Percentiles rank a stretch among this genome's conserved stretches.
Conservation (phyloP, 1,140 invertebrate species). For the Semibalanus balanoides region DNA sequence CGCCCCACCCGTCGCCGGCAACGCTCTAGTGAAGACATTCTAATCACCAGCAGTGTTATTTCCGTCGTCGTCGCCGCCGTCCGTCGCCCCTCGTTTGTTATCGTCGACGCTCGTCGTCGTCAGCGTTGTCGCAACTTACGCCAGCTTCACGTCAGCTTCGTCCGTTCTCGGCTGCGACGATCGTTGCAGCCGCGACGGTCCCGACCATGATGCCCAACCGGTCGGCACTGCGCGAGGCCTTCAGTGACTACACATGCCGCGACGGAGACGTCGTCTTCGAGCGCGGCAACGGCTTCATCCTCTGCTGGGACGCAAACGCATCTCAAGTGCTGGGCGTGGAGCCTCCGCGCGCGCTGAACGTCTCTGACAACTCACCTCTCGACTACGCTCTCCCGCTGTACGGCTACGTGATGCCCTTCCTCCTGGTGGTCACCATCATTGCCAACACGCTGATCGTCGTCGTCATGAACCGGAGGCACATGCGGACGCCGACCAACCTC, state of each 20-base stretch:
- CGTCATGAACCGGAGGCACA: slow-evolving; percentile 45
- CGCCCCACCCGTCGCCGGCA: no score
- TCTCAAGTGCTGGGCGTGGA: background rate
- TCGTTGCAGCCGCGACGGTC: background rate
- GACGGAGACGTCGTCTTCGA: slow-evolving; percentile 4
- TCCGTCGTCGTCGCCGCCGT: no score
- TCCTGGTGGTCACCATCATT: slow-evolving; percentile 72
- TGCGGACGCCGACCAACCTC: slow-evolving; percentile 51
- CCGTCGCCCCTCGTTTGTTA: no score
- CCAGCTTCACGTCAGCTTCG: no score
- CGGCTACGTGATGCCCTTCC: slow-evolving; percentile 64
- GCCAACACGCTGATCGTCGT: slow-evolving; percentile 76
- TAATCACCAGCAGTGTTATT: no score
- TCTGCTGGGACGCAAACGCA: slow-evolving; percentile 5
- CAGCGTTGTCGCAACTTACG: no score
- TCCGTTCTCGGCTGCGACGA: background rate
- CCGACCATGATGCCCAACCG: slow-evolving; percentile 3
- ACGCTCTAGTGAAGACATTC: no score
- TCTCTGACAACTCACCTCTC: slow-evolving; percentile 32
- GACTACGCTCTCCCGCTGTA: slow-evolving; percentile 45
- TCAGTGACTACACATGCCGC: background rate
- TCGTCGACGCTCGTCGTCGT: no score
- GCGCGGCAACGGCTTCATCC: background rate
- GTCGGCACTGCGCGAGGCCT: background rate
- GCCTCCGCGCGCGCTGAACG: background rate